Evolutionary conservation across 2,113 vertebrate genomes (phyloP).

Genomic region (Myxocyprinus asiaticus): DNA sequence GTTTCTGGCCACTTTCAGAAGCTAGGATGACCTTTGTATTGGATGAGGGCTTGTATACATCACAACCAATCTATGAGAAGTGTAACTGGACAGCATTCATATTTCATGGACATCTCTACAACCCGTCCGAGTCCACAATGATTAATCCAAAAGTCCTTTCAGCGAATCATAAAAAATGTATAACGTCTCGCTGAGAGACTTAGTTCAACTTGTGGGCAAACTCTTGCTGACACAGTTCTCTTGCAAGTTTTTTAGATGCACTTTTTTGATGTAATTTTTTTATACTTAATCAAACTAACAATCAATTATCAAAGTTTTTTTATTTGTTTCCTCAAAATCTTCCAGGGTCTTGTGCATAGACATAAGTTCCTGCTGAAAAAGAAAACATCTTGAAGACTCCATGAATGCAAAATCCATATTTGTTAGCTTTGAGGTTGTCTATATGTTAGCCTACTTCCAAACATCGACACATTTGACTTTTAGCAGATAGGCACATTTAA

Average conservation of each 20-base stretch:
- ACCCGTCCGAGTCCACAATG: constrained; percentile 52
- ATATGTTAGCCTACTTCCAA: too few species aligned
- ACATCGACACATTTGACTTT: too few species aligned
- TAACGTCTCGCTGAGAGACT: constrained; percentile 41
- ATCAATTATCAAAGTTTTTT: neutral
- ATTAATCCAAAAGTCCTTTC: constrained; percentile 54
- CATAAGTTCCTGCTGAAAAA: too few species aligned
- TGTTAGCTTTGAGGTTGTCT: too few species aligned
- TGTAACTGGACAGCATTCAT: constrained; percentile 28
- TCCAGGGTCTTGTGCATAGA: too few species aligned
- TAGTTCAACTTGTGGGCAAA: constrained; percentile 45
- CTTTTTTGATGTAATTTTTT: neutral
- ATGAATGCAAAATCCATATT: too few species aligned
- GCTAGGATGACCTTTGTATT: constrained; percentile 27
- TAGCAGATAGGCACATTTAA: too few species aligned
- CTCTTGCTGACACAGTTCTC: constrained; percentile 24
- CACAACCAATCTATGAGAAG: constrained; percentile 29
- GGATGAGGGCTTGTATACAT: constrained; percentile 26
- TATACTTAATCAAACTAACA: too few species aligned
- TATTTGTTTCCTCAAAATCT: neutral
- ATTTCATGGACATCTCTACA: constrained; percentile 47
- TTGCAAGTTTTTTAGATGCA: constrained; percentile 1
- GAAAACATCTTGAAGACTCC: too few species aligned
- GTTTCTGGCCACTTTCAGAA: constrained; percentile 12
- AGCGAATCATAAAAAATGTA: constrained; percentile 52